Percentiles rank a stretch among this genome's conserved stretches.
These are phyloP conservation scores for Gymnorhina tibicen DNA, from an alignment of 2,113 vertebrate species.

Conservation along the genomic window DNA sequence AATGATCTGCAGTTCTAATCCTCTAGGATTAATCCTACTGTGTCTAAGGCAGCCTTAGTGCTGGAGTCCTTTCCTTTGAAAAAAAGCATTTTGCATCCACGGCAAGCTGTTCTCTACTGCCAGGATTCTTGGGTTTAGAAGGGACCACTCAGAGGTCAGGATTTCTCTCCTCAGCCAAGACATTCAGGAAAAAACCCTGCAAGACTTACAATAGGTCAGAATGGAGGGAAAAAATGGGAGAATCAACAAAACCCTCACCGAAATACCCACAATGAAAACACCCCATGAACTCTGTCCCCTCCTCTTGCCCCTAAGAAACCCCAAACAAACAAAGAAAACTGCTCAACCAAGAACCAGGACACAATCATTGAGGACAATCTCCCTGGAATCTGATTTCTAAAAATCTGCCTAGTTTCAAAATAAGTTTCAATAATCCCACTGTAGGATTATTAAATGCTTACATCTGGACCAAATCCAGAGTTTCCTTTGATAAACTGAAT, in stretches of 20 bases:
- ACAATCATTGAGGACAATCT: background rate
- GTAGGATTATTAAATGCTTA: background rate
- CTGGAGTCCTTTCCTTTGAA: background rate
- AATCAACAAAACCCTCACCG: background rate
- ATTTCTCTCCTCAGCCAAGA: background rate
- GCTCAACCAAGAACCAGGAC: background rate
- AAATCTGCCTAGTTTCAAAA: background rate
- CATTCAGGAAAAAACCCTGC: background rate
- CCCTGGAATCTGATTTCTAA: background rate
- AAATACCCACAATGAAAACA: accelerated
- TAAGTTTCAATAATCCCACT: background rate
- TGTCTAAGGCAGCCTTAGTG: background rate
- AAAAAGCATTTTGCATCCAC: background rate
- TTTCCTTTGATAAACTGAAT: background rate
- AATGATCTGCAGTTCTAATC: background rate
- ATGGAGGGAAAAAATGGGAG: background rate
- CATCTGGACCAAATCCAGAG: background rate
- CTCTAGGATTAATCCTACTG: background rate
- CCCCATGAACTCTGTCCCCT: background rate
- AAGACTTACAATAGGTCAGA: background rate
- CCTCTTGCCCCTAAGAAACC: background rate
- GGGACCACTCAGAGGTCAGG: background rate
- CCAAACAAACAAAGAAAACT: background rate
- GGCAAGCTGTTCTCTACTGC: background rate
- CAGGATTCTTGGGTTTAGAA: background rate